Evolutionary conservation across 2,888 invertebrate species (phyloP).

Genomic region (Drosophila gaucha): DNA sequence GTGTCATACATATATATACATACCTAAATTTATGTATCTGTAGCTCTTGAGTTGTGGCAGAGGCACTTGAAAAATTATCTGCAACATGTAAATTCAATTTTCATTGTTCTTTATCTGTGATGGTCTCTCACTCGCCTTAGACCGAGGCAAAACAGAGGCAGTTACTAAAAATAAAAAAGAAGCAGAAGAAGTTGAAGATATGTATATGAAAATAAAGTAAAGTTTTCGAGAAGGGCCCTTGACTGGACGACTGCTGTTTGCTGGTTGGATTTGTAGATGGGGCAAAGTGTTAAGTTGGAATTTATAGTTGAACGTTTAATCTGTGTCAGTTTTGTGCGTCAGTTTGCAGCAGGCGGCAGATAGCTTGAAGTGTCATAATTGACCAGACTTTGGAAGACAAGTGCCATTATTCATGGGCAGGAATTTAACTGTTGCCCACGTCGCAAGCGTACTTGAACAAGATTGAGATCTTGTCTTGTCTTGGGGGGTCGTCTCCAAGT

Average conservation of each 20-base stretch:
- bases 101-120: slow-evolving; percentile 81
- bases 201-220: slow-evolving; percentile 21
- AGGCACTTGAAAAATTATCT: slow-evolving; percentile 81
- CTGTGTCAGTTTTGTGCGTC: slow-evolving; percentile 68
- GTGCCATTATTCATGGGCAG: slow-evolving; percentile 80
- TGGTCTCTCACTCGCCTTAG: slow-evolving; percentile 29
- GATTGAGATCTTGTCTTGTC: slow-evolving; percentile 63
- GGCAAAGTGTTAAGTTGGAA: slow-evolving; percentile 73
- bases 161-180: slow-evolving; percentile 62
- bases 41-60: slow-evolving; percentile 45
- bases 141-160: slow-evolving; percentile 57
- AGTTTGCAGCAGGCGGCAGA: slow-evolving; percentile 52
- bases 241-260: slow-evolving; percentile 36
- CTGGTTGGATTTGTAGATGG: slow-evolving; percentile 37
- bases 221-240: slow-evolving; percentile 50
- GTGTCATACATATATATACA: slow-evolving; percentile 30
- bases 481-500: slow-evolving; percentile 53
- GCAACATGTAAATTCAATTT: slow-evolving; percentile 84
- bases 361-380: slow-evolving; percentile 84
- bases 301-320: slow-evolving; percentile 78
- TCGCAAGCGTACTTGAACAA: slow-evolving; percentile 55
- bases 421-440: slow-evolving; percentile 66
- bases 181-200: slow-evolving; percentile 7
- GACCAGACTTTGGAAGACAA: slow-evolving; percentile 82
- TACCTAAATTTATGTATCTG: slow-evolving; percentile 27